Evolutionary conservation across 2,113 vertebrate genomes (phyloP).

Genomic region (Pelecanus crispus): DNA sequence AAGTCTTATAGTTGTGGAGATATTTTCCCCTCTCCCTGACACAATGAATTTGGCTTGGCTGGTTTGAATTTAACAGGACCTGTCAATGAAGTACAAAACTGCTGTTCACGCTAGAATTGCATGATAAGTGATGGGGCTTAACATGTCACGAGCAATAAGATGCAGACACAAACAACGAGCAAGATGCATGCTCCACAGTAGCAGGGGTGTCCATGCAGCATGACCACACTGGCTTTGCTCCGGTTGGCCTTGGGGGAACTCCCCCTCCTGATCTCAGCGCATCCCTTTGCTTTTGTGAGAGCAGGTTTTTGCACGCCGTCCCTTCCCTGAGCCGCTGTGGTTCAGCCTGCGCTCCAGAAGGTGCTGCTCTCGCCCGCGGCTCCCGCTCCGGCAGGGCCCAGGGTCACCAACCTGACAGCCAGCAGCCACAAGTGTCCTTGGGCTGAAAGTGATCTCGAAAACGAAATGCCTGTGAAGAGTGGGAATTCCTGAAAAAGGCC

Average conservation of each 20-base stretch:
- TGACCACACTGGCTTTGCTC: accelerated
- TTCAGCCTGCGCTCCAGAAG: neutral
- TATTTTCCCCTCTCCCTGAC: neutral
- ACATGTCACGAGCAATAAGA: accelerated
- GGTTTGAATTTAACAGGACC: neutral
- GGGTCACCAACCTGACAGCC: neutral
- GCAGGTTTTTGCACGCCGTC: accelerated
- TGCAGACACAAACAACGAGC: accelerated
- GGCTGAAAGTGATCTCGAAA: neutral
- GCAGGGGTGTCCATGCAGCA: neutral
- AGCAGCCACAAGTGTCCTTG: neutral
- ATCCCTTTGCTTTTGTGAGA: neutral
- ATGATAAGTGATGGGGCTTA: neutral
- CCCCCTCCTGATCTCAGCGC: neutral
- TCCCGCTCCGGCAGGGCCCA: accelerated
- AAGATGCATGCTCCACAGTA: accelerated
- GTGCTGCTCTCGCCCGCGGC: neutral
- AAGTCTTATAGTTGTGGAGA: neutral
- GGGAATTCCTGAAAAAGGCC: slow-evolving; percentile 45
- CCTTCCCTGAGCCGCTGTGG: neutral
- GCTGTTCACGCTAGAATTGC: neutral
- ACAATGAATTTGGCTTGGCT: neutral
- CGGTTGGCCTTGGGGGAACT: neutral
- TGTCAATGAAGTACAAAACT: neutral
- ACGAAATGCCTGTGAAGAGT: neutral